Base-by-base conservation (phyloP, 2,888 invertebrate genomes). In the Apodemia zela region DNA sequence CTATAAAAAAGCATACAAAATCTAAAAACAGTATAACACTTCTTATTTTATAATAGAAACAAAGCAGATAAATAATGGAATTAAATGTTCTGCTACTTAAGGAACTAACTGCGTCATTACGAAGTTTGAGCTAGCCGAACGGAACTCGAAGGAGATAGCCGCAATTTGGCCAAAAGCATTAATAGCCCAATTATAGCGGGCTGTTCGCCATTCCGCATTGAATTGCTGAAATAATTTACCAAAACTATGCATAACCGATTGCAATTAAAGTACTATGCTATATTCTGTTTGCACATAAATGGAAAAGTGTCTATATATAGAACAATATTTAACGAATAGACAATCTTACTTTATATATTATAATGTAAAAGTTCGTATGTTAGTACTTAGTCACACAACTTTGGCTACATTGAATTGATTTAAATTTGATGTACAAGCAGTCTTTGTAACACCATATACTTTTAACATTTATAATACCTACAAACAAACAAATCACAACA, bases 161-260 rank as follows among this genome's bases (percentile, higher is more conserved):
- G 54, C 54, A 54, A 54, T 54, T 54, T 54, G 54, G 54, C 54
- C 54, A 54, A 54, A 54, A 54, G 54, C 54, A 25, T 25, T 54
- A 54, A 54, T 54, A 54, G 54, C 54, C 54, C 54, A 54, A 54
- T 54, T 54, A 54, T 25, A 54, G 25, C 54, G 25, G 54, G 21
- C 25, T 54, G 54, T 54, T 54, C 54, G 21, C 18, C 18, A 25
- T 25, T 54, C 54, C 25, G 54, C 54, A 54, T 54, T 54, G 54
- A 54, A 54, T 54, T 54, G 54, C 21, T 21, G 54, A 54, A 54
- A 54, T 54, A 54, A 25, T 54, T 54, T 2, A 54, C 54, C 25
- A 54, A 54, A 54, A 54, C 54, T 21, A 54, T 54, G 54, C 54
- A 25, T 25, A 54, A 25, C 21, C 25, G 13, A 54, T 54, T 25